Evolutionary conservation across 2,888 invertebrate genomes (phyloP).

Genomic region (Teleiodes luculella): DNA sequence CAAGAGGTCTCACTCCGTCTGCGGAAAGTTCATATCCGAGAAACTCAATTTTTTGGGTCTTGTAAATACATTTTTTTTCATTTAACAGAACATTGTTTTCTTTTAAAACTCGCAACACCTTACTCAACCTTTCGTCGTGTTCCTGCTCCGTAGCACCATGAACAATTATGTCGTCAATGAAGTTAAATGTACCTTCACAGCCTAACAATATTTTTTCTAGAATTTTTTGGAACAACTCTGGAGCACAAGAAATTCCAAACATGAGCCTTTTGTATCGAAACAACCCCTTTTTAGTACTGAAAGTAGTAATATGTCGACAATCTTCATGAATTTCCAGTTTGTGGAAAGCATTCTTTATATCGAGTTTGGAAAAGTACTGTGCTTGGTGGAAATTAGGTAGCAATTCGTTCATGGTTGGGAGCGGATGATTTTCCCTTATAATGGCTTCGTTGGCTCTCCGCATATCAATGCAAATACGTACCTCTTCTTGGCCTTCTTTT

Average conservation of each 20-base stretch:
- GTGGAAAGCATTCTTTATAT: slow-evolving; percentile 22
- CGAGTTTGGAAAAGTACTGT: slow-evolving; percentile 21
- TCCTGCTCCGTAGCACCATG: slow-evolving; percentile 1
- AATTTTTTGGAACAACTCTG: slow-evolving; percentile 30
- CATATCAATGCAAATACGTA: slow-evolving; percentile 25
- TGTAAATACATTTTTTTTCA: slow-evolving; percentile 6
- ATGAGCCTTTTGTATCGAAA: slow-evolving; percentile 43
- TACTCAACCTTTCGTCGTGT: slow-evolving; percentile 15
- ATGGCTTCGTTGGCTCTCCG: slow-evolving; percentile 25
- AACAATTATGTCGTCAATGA: slow-evolving; percentile 19
- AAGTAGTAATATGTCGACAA: slow-evolving; percentile 37
- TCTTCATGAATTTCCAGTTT: slow-evolving; percentile 22
- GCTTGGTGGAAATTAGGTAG: slow-evolving; percentile 22
- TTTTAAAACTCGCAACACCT: slow-evolving; percentile 11
- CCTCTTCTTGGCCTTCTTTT: slow-evolving; percentile 13
- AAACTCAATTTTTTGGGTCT: not conserved
- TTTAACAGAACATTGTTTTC: slow-evolving; percentile 18
- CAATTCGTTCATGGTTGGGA: slow-evolving; percentile 23
- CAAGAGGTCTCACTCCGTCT: not conserved
- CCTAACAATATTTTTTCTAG: slow-evolving; percentile 10
- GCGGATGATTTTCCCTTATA: slow-evolving; percentile 25
- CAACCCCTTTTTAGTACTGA: slow-evolving; percentile 29
- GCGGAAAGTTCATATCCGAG: not conserved
- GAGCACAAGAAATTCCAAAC: slow-evolving; percentile 36
- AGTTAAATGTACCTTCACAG: slow-evolving; percentile 18